Evolutionary conservation across 1,140 invertebrate species (phyloP).

Genomic region (Helicoverpa zea): DNA sequence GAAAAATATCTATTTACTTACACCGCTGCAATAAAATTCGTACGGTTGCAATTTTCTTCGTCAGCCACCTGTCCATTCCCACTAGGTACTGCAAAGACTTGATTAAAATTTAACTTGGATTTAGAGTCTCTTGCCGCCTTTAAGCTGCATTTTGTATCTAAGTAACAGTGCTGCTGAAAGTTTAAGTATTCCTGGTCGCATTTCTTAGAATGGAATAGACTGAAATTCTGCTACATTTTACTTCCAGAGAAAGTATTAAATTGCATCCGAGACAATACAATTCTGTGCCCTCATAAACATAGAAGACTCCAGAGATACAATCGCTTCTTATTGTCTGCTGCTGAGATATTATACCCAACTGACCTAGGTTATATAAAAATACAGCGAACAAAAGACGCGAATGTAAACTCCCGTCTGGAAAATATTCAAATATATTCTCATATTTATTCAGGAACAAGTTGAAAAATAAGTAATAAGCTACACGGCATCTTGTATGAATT

Average conservation of each 20-base stretch:
- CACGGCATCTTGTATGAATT: conserved; percentile 44
- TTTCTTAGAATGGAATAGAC: conserved; percentile 16
- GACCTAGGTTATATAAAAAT: conserved; percentile 38
- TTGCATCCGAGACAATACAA: conserved; percentile 30
- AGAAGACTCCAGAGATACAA: conserved; percentile 26
- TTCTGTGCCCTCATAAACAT: conserved; percentile 11
- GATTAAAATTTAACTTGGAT: conserved; percentile 45
- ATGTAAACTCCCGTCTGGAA: conserved; percentile 34
- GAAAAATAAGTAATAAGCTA: conserved; percentile 38
- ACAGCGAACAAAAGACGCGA: conserved; percentile 37
- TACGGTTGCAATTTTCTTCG: not conserved
- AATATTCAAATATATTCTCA: conserved; percentile 51
- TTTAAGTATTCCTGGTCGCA: conserved; percentile 9
- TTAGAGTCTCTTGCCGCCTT: conserved; percentile 20
- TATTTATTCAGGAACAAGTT: conserved; percentile 51
- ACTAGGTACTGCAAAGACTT: conserved; percentile 24
- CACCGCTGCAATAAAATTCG: not conserved
- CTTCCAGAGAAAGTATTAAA: conserved; percentile 18
- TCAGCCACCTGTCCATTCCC: conserved; percentile 27
- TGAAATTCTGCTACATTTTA: not conserved
- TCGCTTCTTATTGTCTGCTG: conserved; percentile 15
- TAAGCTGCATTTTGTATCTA: conserved; percentile 34
- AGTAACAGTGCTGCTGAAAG: conserved; percentile 31
- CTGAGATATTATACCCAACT: conserved; percentile 40
- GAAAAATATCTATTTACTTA: conserved; percentile 1